Conservation (phyloP, 1,140 invertebrate species). For the Apis cerana region DNA sequence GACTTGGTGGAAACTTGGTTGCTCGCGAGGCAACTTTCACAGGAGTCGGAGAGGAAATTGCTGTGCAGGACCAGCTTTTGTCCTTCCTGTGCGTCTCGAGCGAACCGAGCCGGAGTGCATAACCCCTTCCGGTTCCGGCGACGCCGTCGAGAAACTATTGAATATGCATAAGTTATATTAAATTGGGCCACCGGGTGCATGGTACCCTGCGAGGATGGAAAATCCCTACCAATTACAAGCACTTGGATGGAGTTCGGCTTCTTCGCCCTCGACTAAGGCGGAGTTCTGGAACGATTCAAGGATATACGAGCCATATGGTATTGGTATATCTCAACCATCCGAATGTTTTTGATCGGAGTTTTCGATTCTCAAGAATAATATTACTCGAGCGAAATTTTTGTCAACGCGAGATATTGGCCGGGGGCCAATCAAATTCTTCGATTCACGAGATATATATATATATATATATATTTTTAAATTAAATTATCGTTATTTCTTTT, state of each 20-base stretch:
- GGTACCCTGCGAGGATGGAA: conserved; percentile 39
- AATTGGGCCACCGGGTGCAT: conserved; percentile 73
- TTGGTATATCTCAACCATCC: background rate
- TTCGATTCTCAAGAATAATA: too few relatives aligned
- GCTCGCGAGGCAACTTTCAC: conserved; percentile 56
- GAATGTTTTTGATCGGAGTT: background rate
- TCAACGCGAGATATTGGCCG: background rate
- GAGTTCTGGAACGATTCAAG: conserved; percentile 19
- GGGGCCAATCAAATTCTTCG: too few relatives aligned
- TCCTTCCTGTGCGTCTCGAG: conserved; percentile 65
- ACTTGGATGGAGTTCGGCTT: conserved; percentile 64
- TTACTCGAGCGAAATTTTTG: background rate
- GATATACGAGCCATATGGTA: conserved; percentile 20
- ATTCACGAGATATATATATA: background rate
- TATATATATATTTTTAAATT: too few relatives aligned
- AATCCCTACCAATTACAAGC: conserved; percentile 69
- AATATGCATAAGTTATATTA: conserved; percentile 79
- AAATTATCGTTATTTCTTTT: too few relatives aligned
- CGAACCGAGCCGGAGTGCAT: conserved; percentile 29
- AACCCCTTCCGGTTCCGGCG: conserved; percentile 46
- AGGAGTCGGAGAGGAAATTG: conserved; percentile 66
- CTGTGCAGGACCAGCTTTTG: conserved; percentile 73
- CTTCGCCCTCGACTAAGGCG: conserved; percentile 11
- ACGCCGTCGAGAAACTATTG: conserved; percentile 67
- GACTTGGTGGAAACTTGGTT: conserved; percentile 60